Base-by-base conservation (phyloP, 2,888 invertebrate genomes). In the Argyresthia albistria region DNA sequence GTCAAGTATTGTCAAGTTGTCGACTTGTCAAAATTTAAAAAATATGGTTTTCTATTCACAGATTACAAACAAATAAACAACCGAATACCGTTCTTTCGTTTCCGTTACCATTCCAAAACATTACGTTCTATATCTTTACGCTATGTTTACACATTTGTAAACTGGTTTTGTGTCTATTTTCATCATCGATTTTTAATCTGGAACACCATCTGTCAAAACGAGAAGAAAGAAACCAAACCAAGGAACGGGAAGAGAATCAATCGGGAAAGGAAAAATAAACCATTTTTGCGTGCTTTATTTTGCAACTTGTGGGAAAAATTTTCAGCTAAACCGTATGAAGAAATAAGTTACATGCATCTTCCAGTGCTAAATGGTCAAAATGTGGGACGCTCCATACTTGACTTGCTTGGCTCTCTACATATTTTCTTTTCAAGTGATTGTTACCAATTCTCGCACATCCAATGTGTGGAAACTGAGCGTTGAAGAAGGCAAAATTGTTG, bases 401-500 rank as follows among this genome's bases (percentile, higher is more conserved):
- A 87, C 86, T 69, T 90, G 90, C 84, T 88, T 92, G 79, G 89
- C 91, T 68, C 77, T 93, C 66, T 93, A 93, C 74, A 89, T 93
- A 70, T 89, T 93, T 74, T 91, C 91, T 60, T 90, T 93, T 71
- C 91, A 93, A 82, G 90, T 93, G 66, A 89, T 93, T 65, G 76
- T 77, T 54, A 94, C 92, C 59, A 95, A 95, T 81, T 95, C 95
- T 42, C 90, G 94, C 62, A 94, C 95, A 14, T 95, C 95, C 52
- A 93, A 92, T 64, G 89, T 94, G 70, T 96, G 96, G 96, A 92
- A 93, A 80, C 81, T 96, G 56, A 95, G 92, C 73, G 83, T 89
- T 51, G 93, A 94, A 64, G 92, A 91, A 70, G 93, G 93, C 52
- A 92, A 92, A 80, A 93, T 94, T 55, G 90, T 93, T 55, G 93